Evolutionary conservation across 2,113 vertebrate genomes (phyloP).

Genomic region (Andinoacara biseriatus): DNA sequence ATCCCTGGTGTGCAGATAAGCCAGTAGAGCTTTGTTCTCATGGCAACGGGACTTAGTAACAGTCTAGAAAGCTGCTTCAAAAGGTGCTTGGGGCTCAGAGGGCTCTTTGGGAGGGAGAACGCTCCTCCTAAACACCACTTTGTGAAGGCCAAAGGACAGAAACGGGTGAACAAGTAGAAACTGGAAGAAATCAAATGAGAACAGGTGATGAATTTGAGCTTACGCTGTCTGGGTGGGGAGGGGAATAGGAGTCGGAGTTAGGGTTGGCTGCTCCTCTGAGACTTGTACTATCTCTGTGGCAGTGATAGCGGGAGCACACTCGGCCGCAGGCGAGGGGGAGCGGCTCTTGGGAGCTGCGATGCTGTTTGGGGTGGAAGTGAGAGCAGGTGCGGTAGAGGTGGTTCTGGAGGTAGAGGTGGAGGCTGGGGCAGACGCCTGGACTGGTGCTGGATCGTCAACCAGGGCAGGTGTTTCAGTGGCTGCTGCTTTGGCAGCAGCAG

Average conservation of each 20-base stretch:
- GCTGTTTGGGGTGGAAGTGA: slow-evolving; percentile 35
- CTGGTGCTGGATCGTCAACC: slow-evolving; percentile 39
- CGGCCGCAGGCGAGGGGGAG: slow-evolving; percentile 30
- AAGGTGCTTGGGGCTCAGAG: slow-evolving; percentile 66
- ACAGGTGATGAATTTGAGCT: slow-evolving; percentile 22
- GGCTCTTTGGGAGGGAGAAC: slow-evolving; percentile 58
- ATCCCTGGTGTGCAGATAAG: slow-evolving; percentile 22
- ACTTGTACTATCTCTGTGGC: slow-evolving; percentile 55
- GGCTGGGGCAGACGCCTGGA: slow-evolving; percentile 34
- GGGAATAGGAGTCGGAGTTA: slow-evolving; percentile 45
- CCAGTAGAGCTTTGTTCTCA: slow-evolving; percentile 57
- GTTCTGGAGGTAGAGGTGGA: slow-evolving; percentile 67
- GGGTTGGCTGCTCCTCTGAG: slow-evolving; percentile 62
- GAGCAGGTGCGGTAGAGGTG: slow-evolving; percentile 21
- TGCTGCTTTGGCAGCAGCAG: slow-evolving; percentile 68
- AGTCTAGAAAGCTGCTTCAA: slow-evolving; percentile 67
- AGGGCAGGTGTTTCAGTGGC: slow-evolving; percentile 21
- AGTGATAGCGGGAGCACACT: slow-evolving; percentile 44
- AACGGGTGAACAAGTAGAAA: slow-evolving; percentile 42
- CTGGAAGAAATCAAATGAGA: not conserved
- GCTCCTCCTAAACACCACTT: slow-evolving; percentile 57
- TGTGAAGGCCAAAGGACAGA: slow-evolving; percentile 57
- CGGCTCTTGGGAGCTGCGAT: slow-evolving; percentile 37
- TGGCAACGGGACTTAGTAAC: slow-evolving; percentile 63
- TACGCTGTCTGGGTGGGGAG: slow-evolving; percentile 59